These are phyloP conservation scores for Meiosimyza platycephala DNA, from an alignment of 2,888 invertebrate species.

Conservation along the genomic window DNA sequence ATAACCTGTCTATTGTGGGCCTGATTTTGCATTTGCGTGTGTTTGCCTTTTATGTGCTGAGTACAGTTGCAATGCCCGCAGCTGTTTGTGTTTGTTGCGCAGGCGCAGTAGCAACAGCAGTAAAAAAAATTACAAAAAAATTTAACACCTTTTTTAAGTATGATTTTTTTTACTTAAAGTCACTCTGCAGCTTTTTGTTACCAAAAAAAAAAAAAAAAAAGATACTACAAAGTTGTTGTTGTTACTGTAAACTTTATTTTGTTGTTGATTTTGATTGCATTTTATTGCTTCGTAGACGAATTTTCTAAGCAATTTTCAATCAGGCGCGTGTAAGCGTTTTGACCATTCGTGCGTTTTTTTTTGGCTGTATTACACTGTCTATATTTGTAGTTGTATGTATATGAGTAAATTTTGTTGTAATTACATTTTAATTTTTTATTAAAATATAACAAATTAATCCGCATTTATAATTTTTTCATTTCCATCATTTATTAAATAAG, in stretches of 20 bases:
- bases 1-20: not conserved
- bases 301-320: slow-evolving; percentile 18
- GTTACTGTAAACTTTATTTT: not conserved
- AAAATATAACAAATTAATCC: no score
- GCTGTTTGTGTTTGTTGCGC: slow-evolving; percentile 13
- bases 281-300: not conserved
- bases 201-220: not conserved
- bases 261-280: not conserved
- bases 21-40: not conserved
- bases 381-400: not conserved
- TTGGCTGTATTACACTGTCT: not conserved
- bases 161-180: slow-evolving; percentile 1
- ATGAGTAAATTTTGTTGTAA: not conserved
- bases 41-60: not conserved
- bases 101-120: not conserved
- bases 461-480: no score
- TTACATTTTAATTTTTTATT: no score
- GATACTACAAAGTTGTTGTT: not conserved
- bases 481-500: no score
- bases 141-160: slow-evolving; percentile 17
- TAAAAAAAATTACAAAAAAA: not conserved
- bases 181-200: not conserved
- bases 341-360: slow-evolving; percentile 17
- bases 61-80: slow-evolving; percentile 18
- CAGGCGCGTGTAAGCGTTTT: slow-evolving; percentile 10